Conservation (phyloP, 2,113 vertebrate genomes). For the Anoura caudifer region DNA sequence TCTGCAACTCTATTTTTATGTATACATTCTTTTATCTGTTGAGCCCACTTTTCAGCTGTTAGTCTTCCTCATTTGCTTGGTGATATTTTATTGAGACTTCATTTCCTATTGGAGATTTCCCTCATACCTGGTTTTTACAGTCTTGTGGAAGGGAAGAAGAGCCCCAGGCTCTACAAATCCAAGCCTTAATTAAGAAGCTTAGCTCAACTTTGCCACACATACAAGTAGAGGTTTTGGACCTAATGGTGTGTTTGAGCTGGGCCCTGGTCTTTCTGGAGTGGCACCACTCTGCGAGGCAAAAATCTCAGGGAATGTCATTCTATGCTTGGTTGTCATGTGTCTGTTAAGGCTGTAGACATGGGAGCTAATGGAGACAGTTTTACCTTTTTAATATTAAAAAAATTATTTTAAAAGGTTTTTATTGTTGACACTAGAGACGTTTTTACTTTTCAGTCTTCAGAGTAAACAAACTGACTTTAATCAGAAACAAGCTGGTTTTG, state of each 20-base stretch:
- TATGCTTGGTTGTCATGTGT: neutral
- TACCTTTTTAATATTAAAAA: too few relatives aligned
- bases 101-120: neutral
- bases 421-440: neutral
- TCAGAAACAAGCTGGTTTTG: neutral
- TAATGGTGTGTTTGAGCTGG: neutral
- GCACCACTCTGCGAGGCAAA: neutral
- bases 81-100: neutral
- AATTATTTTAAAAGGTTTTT: too few relatives aligned
- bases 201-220: neutral
- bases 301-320: neutral
- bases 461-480: neutral
- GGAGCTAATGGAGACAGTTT: neutral
- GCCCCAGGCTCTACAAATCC: neutral
- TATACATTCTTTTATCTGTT: neutral
- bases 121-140: neutral
- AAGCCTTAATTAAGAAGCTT: conserved; percentile 18
- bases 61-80: neutral
- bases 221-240: neutral
- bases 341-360: neutral
- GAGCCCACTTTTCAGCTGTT: neutral
- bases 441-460: neutral
- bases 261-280: neutral
- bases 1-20: neutral
- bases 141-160: neutral